phyloP scores from a whole-genome alignment of 2,113 vertebrate species.

The Tautogolabrus adspersus region DNA sequence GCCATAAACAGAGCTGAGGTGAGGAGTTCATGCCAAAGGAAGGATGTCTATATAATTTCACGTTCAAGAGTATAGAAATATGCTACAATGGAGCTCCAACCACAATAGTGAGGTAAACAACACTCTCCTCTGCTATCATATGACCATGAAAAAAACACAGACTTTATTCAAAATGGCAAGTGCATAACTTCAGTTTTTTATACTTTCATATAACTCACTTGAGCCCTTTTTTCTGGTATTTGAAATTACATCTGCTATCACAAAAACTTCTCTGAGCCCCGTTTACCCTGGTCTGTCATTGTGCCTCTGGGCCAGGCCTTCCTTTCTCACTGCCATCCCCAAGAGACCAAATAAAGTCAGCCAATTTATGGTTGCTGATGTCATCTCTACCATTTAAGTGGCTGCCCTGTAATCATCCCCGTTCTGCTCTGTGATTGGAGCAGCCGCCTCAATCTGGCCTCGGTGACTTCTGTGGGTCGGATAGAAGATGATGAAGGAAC shows the following conservation, averaged over 20 bases:
- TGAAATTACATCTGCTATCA: conserved; percentile 47
- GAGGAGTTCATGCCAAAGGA: conserved; percentile 67
- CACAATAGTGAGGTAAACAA: conserved; percentile 40
- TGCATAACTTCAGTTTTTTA: conserved; percentile 23
- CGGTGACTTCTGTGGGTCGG: conserved; percentile 17
- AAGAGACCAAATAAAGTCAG: conserved; percentile 62
- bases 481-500: conserved; percentile 25
- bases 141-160: conserved; percentile 20
- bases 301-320: conserved; percentile 37
- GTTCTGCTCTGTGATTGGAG: conserved; percentile 68
- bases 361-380: conserved; percentile 73
- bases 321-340: conserved; percentile 55
- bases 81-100: conserved; percentile 32
- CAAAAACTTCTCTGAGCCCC: conserved; percentile 19
- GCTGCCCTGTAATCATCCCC: conserved; percentile 76
- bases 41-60: conserved; percentile 56
- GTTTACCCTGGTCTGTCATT: conserved; percentile 56
- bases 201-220: conserved; percentile 37
- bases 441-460: conserved; percentile 49
- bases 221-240: neutral
- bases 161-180: conserved; percentile 2
- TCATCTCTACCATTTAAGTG: conserved; percentile 67
- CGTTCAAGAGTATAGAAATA: conserved; percentile 51
- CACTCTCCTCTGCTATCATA: neutral
- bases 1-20: conserved; percentile 62